Conservation (phyloP, 2,113 vertebrate species). For the Carassius carassius region DNA sequence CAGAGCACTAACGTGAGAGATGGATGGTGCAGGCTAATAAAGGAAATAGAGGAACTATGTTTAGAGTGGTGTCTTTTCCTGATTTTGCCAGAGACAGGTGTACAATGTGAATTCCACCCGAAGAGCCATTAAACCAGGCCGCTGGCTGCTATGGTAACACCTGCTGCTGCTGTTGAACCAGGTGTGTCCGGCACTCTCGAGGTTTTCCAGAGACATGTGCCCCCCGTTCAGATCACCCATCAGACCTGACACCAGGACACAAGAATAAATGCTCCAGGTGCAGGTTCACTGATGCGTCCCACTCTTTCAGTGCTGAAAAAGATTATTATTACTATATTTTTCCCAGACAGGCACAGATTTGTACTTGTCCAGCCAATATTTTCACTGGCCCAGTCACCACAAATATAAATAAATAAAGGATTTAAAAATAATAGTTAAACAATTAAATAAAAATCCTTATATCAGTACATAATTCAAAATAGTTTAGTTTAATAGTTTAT, state of each 20-base stretch:
- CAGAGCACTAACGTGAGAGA: slow-evolving; percentile 23
- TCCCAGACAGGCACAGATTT: background rate
- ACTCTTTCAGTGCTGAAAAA: background rate
- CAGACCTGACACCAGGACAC: background rate
- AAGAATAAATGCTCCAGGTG: slow-evolving; percentile 7
- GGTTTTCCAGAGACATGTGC: background rate
- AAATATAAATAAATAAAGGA: background rate
- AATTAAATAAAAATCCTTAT: too few species aligned
- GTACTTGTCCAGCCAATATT: background rate
- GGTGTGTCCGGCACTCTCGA: slow-evolving; percentile 45
- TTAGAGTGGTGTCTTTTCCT: slow-evolving; percentile 47
- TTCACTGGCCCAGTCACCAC: background rate
- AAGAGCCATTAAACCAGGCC: slow-evolving; percentile 54
- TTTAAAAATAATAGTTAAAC: too few species aligned
- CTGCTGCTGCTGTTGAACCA: slow-evolving; percentile 45
- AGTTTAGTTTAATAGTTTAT: too few species aligned
- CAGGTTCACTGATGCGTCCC: background rate
- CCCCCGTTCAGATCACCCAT: slow-evolving; percentile 4
- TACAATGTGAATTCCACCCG: slow-evolving; percentile 41
- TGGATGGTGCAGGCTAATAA: background rate
- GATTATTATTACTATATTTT: too few species aligned
- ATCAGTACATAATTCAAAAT: too few species aligned
- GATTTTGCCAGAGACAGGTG: slow-evolving; percentile 42
- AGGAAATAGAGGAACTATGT: slow-evolving; percentile 42
- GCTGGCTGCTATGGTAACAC: slow-evolving; percentile 62